Conservation (phyloP, 2,888 invertebrate genomes). For the Ganaspis brasiliensis region DNA sequence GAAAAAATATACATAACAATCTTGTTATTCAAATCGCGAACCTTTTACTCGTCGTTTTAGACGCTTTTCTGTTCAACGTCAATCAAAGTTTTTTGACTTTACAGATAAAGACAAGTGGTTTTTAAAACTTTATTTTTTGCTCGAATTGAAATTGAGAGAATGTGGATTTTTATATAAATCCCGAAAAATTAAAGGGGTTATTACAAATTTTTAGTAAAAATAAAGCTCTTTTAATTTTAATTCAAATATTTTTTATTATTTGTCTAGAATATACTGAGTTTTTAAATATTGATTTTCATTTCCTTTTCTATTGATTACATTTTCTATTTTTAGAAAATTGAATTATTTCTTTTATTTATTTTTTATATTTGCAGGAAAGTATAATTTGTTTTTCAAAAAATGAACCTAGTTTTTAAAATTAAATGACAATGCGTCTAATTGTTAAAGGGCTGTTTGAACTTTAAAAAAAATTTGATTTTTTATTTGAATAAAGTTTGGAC, state of each 20-base stretch:
- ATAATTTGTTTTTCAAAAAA: too few relatives aligned
- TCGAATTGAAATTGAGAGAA: not conserved
- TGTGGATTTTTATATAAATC: too few relatives aligned
- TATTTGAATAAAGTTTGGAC: too few relatives aligned
- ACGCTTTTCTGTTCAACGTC: conserved; percentile 35
- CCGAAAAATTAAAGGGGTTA: too few relatives aligned
- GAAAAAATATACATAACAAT: conserved; percentile 25
- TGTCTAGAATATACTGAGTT: not conserved
- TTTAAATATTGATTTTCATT: not conserved
- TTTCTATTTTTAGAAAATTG: not conserved
- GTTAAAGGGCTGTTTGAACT: too few relatives aligned
- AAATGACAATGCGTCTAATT: too few relatives aligned
- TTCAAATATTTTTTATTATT: not conserved
- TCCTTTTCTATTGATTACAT: not conserved
- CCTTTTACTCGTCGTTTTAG: conserved; percentile 33
- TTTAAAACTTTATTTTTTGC: conserved; percentile 5
- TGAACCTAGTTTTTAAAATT: too few relatives aligned
- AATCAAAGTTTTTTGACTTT: conserved; percentile 17
- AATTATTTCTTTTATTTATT: too few relatives aligned
- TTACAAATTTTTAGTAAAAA: too few relatives aligned
- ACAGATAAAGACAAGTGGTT: not conserved
- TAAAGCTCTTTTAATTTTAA: not conserved
- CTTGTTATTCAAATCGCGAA: conserved; percentile 25
- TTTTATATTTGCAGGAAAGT: too few relatives aligned
- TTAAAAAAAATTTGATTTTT: too few relatives aligned